A percentile compares a stretch with the other conserved stretches of the same genome.
Evolutionary conservation across 2,113 vertebrate genomes (phyloP).

Genomic region (Rousettus leschenaultii): DNA sequence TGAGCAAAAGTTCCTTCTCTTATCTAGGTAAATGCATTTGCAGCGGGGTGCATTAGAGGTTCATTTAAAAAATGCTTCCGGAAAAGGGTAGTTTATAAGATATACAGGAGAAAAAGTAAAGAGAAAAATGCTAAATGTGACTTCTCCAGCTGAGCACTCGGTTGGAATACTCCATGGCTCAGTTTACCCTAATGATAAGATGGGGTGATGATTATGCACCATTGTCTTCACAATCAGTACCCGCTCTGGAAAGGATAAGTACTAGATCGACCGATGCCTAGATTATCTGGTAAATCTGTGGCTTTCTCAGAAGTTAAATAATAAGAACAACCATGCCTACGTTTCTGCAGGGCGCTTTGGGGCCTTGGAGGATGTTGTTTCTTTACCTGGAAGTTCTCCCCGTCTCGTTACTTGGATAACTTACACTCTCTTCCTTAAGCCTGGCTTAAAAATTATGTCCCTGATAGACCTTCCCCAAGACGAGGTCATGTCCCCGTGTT

Average conservation of each 20-base stretch:
- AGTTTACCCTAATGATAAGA: neutral
- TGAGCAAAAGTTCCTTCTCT: neutral
- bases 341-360: neutral
- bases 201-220: neutral
- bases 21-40: neutral
- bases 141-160: neutral
- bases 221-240: neutral
- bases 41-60: neutral
- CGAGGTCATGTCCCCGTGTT: neutral
- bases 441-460: neutral
- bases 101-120: neutral
- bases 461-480: neutral
- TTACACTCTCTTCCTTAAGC: neutral
- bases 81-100: neutral
- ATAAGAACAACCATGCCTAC: neutral
- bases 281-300: neutral
- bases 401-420: neutral
- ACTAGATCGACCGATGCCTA: neutral
- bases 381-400: neutral
- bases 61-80: neutral
- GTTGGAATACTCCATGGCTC: neutral
- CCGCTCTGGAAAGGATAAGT: neutral
- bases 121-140: neutral
- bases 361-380: neutral
- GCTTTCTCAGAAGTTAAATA: neutral